A percentile compares a stretch with the other conserved stretches of the same genome.
These are phyloP conservation scores for Nasonovia ribisnigri DNA, from an alignment of 2,888 invertebrate species.

Conservation along the genomic window DNA sequence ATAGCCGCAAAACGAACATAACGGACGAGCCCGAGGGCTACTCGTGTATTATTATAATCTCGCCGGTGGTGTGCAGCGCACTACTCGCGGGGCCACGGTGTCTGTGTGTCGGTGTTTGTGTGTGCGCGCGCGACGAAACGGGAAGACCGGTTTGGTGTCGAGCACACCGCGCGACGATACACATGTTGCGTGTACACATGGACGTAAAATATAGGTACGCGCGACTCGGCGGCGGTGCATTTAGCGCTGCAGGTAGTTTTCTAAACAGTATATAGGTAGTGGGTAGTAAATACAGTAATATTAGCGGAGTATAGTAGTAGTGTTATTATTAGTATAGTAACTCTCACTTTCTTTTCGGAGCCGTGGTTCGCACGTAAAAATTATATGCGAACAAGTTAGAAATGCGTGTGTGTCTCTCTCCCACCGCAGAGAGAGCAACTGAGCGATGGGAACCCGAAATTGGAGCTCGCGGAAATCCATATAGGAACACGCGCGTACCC, in stretches of 20 bases:
- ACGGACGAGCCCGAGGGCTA: neutral
- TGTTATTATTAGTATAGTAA: neutral
- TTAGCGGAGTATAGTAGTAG: neutral
- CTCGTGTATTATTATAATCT: neutral
- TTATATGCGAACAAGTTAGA: neutral
- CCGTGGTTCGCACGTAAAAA: slow-evolving; percentile 16
- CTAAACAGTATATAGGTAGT: neutral
- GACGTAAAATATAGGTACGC: neutral
- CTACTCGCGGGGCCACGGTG: slow-evolving; percentile 15
- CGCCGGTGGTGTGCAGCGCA: neutral
- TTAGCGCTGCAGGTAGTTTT: slow-evolving; percentile 49
- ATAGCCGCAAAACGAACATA: neutral
- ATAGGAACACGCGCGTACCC: neutral
- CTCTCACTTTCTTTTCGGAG: slow-evolving; percentile 49
- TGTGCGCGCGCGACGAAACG: neutral
- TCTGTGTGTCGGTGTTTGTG: neutral
- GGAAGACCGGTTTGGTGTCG: slow-evolving; percentile 54
- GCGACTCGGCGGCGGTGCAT: neutral
- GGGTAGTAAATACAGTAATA: neutral
- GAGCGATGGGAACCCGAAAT: slow-evolving; percentile 34
- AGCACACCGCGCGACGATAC: slow-evolving; percentile 18
- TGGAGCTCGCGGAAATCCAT: slow-evolving; percentile 17
- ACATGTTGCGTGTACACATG: slow-evolving; percentile 1
- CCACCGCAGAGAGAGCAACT: neutral
- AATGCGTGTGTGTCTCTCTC: neutral